These are phyloP conservation scores for Prenolepis imparis DNA, from an alignment of 2,888 invertebrate genomes.

Conservation along the genomic window DNA sequence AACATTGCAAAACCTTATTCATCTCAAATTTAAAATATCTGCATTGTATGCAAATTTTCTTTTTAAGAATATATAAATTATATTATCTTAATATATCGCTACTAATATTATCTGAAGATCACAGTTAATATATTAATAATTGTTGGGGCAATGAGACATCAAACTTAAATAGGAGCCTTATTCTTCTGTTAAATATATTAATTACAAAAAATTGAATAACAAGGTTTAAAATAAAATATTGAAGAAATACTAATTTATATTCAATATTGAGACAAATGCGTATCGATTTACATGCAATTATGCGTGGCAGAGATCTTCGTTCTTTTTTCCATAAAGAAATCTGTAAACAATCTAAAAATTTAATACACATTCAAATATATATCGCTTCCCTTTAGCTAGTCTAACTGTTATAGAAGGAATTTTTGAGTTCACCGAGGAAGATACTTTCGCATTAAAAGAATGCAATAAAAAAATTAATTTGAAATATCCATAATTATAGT, in stretches of 20 bases:
- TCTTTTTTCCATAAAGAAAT: slow-evolving; percentile 2
- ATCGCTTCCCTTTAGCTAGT: slow-evolving; percentile 52
- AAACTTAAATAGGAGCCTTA: neutral
- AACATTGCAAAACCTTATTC: slow-evolving; percentile 10
- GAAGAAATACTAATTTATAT: neutral
- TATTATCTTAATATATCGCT: neutral
- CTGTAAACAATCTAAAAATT: slow-evolving; percentile 74
- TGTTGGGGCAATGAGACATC: no score
- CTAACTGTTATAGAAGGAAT: slow-evolving; percentile 28
- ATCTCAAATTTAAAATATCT: neutral
- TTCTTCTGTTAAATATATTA: neutral
- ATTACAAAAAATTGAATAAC: neutral
- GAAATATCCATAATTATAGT: neutral
- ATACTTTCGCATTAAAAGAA: neutral
- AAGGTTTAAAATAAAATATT: neutral
- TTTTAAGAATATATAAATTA: neutral
- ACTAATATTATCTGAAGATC: neutral
- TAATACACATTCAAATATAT: slow-evolving; percentile 66
- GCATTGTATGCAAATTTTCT: neutral
- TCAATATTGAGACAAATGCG: neutral
- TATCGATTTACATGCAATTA: slow-evolving; percentile 22
- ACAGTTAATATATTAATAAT: neutral
- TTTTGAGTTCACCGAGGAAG: slow-evolving; percentile 41
- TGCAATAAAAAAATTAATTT: slow-evolving; percentile 2
- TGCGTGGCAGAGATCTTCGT: slow-evolving; percentile 28